Percentiles rank a stretch among this genome's conserved stretches.
Evolutionary conservation across 2,888 invertebrate genomes (phyloP).

Genomic region (Cheiracanthium punctorium): DNA sequence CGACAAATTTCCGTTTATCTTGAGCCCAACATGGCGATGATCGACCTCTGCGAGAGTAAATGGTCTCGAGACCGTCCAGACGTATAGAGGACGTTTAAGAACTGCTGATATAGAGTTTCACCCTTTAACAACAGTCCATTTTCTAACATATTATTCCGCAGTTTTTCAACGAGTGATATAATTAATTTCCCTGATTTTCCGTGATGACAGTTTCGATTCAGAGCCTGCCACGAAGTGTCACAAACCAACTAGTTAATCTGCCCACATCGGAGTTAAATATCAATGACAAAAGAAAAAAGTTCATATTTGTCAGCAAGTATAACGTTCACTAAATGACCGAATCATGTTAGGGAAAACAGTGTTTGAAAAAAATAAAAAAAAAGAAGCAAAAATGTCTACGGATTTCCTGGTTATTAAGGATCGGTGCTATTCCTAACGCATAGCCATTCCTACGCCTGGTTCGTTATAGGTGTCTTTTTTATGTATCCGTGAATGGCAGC

Average conservation of each 20-base stretch:
- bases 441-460: background rate
- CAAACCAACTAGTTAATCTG: background rate
- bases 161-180: too few relatives aligned
- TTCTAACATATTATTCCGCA: too few relatives aligned
- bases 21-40: too few relatives aligned
- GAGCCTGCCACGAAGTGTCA: too few relatives aligned
- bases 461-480: background rate
- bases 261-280: background rate
- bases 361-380: background rate
- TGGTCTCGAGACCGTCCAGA: too few relatives aligned
- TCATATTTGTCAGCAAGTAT: background rate
- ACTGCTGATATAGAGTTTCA: too few relatives aligned
- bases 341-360: background rate
- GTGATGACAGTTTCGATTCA: too few relatives aligned
- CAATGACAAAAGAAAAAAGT: background rate
- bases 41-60: too few relatives aligned
- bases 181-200: too few relatives aligned
- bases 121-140: too few relatives aligned
- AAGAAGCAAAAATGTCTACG: background rate
- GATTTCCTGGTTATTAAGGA: conserved; percentile 11
- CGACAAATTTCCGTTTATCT: too few relatives aligned
- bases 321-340: background rate
- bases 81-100: too few relatives aligned
- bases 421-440: background rate
- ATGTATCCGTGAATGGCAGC: background rate